Conservation (phyloP, 1,140 invertebrate species). For the Hestina assimilis region DNA sequence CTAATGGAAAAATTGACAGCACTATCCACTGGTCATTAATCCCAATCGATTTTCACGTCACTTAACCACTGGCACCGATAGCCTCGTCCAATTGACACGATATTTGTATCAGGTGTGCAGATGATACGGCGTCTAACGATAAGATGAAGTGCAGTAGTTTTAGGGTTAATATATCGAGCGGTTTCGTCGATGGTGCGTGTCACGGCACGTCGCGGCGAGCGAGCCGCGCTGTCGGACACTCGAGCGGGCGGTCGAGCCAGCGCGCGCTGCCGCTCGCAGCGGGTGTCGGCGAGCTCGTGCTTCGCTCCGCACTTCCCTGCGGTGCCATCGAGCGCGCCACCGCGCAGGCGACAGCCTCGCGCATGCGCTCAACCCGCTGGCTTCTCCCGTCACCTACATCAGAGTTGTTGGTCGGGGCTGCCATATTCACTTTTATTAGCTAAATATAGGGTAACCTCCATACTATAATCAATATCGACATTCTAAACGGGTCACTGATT, state of each 20-base stretch:
- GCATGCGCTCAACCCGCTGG: slow-evolving; percentile 3
- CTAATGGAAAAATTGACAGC: slow-evolving; percentile 1
- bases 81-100: background rate
- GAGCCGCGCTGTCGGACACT: slow-evolving; percentile 20
- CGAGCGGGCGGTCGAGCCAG: too few relatives aligned
- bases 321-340: background rate
- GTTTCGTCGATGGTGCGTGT: slow-evolving; percentile 29
- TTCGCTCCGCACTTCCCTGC: slow-evolving; percentile 8
- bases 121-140: background rate
- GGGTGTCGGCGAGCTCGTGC: too few relatives aligned
- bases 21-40: slow-evolving; percentile 7
- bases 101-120: background rate
- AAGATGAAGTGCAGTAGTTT: background rate
- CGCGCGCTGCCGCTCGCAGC: slow-evolving; percentile 22
- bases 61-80: background rate
- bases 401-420: background rate
- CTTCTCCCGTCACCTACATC: background rate
- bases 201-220: slow-evolving; percentile 60
- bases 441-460: slow-evolving; percentile 18
- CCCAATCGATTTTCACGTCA: slow-evolving; percentile 3
- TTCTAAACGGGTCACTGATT: slow-evolving; percentile 15
- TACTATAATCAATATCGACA: slow-evolving; percentile 10
- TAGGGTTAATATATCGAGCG: background rate
- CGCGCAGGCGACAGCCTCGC: background rate
- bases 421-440: slow-evolving; percentile 11